phyloP scores from a whole-genome alignment of 1,140 invertebrate genomes.

The Scylla paramamosain region DNA sequence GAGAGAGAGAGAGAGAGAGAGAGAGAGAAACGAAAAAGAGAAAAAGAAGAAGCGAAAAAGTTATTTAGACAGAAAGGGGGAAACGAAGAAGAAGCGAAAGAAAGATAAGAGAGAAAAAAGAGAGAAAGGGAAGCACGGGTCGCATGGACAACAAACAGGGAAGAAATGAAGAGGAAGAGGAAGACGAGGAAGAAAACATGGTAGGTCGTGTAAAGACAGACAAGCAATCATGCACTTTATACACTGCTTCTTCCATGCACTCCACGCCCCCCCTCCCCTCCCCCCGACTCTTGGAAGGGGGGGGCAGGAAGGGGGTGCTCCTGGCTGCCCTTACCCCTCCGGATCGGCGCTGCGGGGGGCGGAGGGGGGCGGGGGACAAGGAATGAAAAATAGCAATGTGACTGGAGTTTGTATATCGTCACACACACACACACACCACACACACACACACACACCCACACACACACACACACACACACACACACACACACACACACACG shows the following conservation, averaged over 20 bases:
- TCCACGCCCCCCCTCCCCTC: background rate
- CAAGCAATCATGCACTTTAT: background rate
- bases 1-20: background rate
- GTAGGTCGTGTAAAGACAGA: too few relatives aligned
- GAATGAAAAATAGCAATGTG: background rate
- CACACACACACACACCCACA: background rate
- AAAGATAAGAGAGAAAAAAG: too few relatives aligned
- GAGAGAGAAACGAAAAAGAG: background rate
- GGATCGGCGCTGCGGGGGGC: background rate
- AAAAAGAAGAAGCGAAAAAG: too few relatives aligned
- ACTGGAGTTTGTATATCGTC: background rate
- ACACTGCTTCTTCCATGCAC: background rate
- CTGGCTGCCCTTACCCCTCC: background rate
- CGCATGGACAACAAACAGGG: too few relatives aligned
- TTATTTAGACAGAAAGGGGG: background rate
- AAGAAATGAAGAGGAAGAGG: too few relatives aligned
- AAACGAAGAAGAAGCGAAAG: background rate
- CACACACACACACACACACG: background rate
- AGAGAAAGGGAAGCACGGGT: too few relatives aligned
- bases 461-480: constrained; percentile 8
- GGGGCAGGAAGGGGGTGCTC: background rate
- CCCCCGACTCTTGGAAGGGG: background rate
- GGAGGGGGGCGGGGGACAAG: background rate
- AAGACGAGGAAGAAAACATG: too few relatives aligned
- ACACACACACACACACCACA: background rate